These are phyloP conservation scores for Tridacna gigas DNA, from an alignment of 2,888 invertebrate species.

Conservation along the genomic window DNA sequence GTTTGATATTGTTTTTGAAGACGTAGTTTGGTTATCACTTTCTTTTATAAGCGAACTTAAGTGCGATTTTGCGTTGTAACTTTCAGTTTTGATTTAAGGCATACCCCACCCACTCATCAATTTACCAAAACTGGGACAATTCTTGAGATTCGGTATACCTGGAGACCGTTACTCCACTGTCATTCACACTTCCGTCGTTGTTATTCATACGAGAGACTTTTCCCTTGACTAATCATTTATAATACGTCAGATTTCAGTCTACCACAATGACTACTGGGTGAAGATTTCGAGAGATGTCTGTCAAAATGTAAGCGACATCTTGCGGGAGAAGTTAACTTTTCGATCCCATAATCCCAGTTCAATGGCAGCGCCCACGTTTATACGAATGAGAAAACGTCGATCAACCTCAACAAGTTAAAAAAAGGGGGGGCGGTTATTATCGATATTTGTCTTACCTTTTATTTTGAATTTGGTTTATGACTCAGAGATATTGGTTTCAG, in stretches of 20 bases:
- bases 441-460: no score
- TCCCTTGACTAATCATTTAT: slow-evolving; percentile 21
- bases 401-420: neutral
- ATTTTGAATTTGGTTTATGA: no score
- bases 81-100: slow-evolving; percentile 8
- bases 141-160: slow-evolving; percentile 69
- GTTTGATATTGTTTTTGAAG: no score
- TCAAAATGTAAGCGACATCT: slow-evolving; percentile 54
- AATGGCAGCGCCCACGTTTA: slow-evolving; percentile 63
- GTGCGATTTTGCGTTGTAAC: neutral
- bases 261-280: neutral
- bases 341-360: slow-evolving; percentile 38
- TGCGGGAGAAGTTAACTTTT: slow-evolving; percentile 34
- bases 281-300: slow-evolving; percentile 20
- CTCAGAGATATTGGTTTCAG: no score
- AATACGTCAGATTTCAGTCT: slow-evolving; percentile 1
- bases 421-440: neutral
- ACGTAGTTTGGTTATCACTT: no score
- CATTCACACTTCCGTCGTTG: slow-evolving; percentile 75
- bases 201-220: slow-evolving; percentile 81
- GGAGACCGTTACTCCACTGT: slow-evolving; percentile 81
- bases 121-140: neutral
- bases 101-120: slow-evolving; percentile 62
- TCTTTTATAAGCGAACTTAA: neutral
- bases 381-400: neutral